A percentile compares a stretch with the other conserved stretches of the same genome.
phyloP scores from a whole-genome alignment of 1,140 invertebrate species.

The Leptinotarsa lineolata region DNA sequence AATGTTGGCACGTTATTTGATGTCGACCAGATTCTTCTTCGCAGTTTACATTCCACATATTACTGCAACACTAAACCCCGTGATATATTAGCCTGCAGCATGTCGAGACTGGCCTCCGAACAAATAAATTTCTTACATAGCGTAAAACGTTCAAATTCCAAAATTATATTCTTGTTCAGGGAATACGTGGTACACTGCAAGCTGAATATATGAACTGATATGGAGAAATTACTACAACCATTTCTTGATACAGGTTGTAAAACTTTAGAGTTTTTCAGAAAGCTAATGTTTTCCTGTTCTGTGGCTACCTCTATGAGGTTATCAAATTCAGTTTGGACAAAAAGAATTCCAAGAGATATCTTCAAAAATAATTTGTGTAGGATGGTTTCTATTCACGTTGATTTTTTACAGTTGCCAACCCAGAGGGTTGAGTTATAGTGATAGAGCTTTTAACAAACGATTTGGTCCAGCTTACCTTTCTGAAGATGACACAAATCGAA shows the following conservation, averaged over 20 bases:
- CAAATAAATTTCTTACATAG: neutral
- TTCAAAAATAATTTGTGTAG: too few species aligned
- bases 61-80: neutral
- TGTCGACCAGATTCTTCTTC: neutral
- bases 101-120: neutral
- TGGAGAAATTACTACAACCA: neutral
- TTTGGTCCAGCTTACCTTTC: too few species aligned
- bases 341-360: too few species aligned
- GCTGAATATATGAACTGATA: neutral
- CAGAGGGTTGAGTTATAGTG: too few species aligned
- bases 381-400: too few species aligned
- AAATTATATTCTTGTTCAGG: neutral
- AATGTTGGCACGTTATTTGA: neutral
- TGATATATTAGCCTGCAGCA: slow-evolving; percentile 8
- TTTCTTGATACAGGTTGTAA: neutral
- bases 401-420: too few species aligned
- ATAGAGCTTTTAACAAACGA: too few species aligned
- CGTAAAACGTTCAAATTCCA: neutral
- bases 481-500: too few species aligned
- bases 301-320: too few species aligned
- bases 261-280: too few species aligned
- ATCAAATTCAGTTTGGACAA: too few species aligned
- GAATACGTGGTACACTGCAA: neutral
- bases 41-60: neutral
- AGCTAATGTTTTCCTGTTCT: too few species aligned